Evolutionary conservation across 2,888 invertebrate species (phyloP), one percentile per base, ranked within the genome.

Genomic region (Perizoma affinitatum): DNA sequence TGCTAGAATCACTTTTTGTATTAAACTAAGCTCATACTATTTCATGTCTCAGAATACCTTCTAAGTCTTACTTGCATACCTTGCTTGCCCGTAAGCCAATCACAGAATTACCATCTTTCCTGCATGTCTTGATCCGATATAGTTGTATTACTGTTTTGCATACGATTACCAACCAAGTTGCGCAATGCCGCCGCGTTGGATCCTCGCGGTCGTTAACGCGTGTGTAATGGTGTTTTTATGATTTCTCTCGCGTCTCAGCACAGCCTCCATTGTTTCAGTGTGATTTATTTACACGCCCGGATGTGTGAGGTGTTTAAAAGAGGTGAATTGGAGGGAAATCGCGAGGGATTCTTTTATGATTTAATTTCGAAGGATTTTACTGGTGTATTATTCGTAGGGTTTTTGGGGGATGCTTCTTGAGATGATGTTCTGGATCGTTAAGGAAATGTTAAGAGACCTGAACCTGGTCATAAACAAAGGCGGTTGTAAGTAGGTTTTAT

Each of bases 161-260:
- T 6, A 48, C 22, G 22, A 22, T 22, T 22, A 22, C 22, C 22
- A 2, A 22, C 1, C 22, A 52, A 59, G 54, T 55, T 59, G 44
- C 48, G 53, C 44, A n/a, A 5, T 47, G 6, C n/a, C 48, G 47
- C 68, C 67, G 62, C 61, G 60, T 60, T 59, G 65, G 64, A 66
- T 69, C 71, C 67, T 65, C 65, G 61, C 71, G 75, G 74, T 70
- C 75, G 76, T 76, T 83, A 83, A 80, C 81, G 78, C 76, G 73
- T 53, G 61, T 72, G 72, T 82, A 83, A 84, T 84, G 84, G 78
- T 75, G 73, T 83, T 84, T 83, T 84, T 84, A 84, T 84, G 82
- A 80, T 82, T 78, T 72, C 70, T 71, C 71, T 46, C 67, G 59
- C 70, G 71, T 73, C 70, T 65, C 59, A 50, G 42, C 66, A 44